phyloP scores from a whole-genome alignment of 2,797 vertebrate genomes.

The Eulemur mongoz region DNA sequence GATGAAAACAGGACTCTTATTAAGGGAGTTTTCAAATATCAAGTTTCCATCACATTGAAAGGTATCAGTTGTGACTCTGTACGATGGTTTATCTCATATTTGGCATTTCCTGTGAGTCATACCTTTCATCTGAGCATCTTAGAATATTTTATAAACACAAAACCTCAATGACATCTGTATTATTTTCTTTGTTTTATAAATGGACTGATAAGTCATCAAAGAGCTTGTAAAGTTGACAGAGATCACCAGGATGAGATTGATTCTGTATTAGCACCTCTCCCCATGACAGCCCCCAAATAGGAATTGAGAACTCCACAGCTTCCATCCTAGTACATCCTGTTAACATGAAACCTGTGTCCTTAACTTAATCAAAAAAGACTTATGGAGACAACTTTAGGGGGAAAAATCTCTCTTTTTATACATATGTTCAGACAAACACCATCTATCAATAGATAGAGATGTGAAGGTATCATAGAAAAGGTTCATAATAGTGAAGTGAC shows the following conservation, averaged over 20 bases:
- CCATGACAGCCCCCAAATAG: neutral
- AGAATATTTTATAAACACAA: conserved; percentile 68
- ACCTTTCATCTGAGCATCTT: conserved; percentile 19
- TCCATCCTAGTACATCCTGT: neutral
- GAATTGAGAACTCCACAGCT: neutral
- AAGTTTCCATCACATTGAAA: conserved; percentile 40
- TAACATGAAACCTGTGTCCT: neutral
- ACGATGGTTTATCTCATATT: neutral
- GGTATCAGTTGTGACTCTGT: neutral
- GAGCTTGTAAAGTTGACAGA: conserved; percentile 12
- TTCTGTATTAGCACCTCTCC: neutral
- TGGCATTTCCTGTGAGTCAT: conserved; percentile 55
- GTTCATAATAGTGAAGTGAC: neutral
- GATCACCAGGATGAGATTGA: neutral
- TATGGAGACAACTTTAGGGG: neutral
- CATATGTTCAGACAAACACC: neutral
- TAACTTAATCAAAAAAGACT: neutral
- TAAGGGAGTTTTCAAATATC: conserved; percentile 30
- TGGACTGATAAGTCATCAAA: conserved; percentile 32
- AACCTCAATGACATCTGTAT: conserved; percentile 51
- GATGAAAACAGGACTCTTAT: conserved; percentile 23
- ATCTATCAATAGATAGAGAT: neutral
- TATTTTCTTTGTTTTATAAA: conserved; percentile 62
- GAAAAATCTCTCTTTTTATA: neutral
- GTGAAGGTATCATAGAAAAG: neutral